Conservation (phyloP, 2,888 invertebrate genomes). For the Mystacides longicornis region DNA sequence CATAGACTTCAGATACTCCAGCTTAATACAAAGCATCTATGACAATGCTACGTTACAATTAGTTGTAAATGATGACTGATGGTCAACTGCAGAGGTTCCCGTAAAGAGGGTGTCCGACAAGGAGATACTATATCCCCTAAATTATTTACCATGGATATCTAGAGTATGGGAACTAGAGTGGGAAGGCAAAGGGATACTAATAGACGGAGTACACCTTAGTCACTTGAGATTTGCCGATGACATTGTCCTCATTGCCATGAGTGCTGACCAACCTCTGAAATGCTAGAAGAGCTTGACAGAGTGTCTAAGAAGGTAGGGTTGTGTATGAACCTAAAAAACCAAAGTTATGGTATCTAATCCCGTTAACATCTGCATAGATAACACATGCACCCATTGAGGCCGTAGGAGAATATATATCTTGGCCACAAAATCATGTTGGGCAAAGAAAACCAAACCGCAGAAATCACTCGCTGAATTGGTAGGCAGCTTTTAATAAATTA, state of each 20-base stretch:
- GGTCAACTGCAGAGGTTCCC: background rate
- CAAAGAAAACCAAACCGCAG: too few relatives aligned
- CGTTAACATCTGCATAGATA: too few relatives aligned
- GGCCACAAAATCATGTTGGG: too few relatives aligned
- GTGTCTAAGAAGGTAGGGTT: background rate
- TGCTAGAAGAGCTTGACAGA: background rate
- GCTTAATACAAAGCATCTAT: background rate
- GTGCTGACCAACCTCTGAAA: background rate
- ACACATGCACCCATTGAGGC: too few relatives aligned
- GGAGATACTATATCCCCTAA: too few relatives aligned
- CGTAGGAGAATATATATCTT: too few relatives aligned
- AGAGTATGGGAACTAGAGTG: background rate
- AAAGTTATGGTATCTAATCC: too few relatives aligned
- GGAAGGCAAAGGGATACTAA: background rate
- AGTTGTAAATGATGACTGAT: background rate
- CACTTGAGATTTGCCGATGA: background rate
- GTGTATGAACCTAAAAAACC: background rate
- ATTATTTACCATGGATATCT: background rate
- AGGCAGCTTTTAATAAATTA: too few relatives aligned
- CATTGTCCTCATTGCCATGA: background rate
- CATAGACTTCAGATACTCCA: background rate
- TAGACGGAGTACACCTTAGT: background rate
- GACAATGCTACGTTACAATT: background rate
- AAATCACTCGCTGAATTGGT: too few relatives aligned
- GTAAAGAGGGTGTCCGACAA: background rate